A percentile compares a stretch with the other conserved stretches of the same genome.
These are phyloP conservation scores for Arion vulgaris DNA, from an alignment of 1,140 invertebrate species.

Conservation along the genomic window DNA sequence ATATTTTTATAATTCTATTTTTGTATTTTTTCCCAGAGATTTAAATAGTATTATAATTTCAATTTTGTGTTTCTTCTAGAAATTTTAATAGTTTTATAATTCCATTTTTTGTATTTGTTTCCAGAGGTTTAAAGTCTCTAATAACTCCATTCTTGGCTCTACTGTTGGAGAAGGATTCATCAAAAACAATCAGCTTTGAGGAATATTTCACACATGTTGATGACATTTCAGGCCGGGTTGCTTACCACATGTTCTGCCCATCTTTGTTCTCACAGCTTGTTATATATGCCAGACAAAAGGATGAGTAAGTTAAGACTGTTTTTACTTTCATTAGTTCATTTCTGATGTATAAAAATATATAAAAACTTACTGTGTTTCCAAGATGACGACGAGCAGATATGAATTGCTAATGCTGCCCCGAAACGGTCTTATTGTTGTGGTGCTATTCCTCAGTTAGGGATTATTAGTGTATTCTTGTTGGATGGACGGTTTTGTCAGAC, in stretches of 20 bases:
- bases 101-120: neutral
- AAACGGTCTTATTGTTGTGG: too few relatives aligned
- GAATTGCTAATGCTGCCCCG: too few relatives aligned
- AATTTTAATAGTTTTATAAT: too few relatives aligned
- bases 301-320: constrained; percentile 45
- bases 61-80: too few relatives aligned
- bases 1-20: too few relatives aligned
- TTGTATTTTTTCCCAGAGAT: too few relatives aligned
- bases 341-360: too few relatives aligned
- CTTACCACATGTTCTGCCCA: constrained; percentile 52
- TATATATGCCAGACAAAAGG: constrained; percentile 46
- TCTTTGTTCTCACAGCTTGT: constrained; percentile 43
- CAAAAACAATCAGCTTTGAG: constrained; percentile 94
- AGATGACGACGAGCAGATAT: too few relatives aligned
- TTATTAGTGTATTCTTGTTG: too few relatives aligned
- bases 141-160: constrained; percentile 57
- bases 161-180: constrained; percentile 84
- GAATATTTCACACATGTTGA: constrained; percentile 91
- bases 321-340: neutral
- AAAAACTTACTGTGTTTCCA: neutral
- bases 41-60: too few relatives aligned
- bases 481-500: too few relatives aligned
- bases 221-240: constrained; percentile 60
- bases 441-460: too few relatives aligned
- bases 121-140: constrained; percentile 34